A percentile compares a stretch with the other conserved stretches of the same genome.
Conservation (phyloP, 2,888 invertebrate species). For the Pristionchus mayeri region DNA sequence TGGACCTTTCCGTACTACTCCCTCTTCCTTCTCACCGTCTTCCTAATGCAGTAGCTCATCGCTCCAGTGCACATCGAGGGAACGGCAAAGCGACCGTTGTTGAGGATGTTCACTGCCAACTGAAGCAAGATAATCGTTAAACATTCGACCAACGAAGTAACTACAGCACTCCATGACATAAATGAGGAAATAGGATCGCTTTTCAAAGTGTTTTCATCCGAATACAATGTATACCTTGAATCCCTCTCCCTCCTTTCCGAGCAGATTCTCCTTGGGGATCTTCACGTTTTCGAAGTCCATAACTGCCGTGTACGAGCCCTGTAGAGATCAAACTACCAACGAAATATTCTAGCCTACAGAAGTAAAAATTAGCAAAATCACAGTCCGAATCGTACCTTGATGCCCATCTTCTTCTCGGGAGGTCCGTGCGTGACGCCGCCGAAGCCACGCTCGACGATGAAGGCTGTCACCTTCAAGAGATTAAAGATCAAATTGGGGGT, state of each 20-base stretch:
- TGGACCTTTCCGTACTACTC: too few relatives aligned
- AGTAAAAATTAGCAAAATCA: neutral
- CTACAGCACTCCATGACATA: too few relatives aligned
- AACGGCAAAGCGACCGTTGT: slow-evolving; percentile 97
- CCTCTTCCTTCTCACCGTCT: slow-evolving; percentile 81
- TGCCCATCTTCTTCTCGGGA: slow-evolving; percentile 99
- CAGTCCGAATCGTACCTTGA: slow-evolving; percentile 81
- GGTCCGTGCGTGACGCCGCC: slow-evolving; percentile 92
- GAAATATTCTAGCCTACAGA: neutral
- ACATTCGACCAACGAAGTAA: too few relatives aligned
- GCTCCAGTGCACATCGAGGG: slow-evolving; percentile 93
- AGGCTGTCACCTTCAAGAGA: slow-evolving; percentile 85
- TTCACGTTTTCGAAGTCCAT: slow-evolving; percentile 93
- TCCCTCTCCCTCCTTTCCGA: slow-evolving; percentile 91
- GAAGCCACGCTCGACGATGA: slow-evolving; percentile 94
- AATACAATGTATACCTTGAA: slow-evolving; percentile 83
- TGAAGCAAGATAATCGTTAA: too few relatives aligned
- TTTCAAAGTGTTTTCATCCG: neutral
- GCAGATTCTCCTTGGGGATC: slow-evolving; percentile 87
- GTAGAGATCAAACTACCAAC: neutral
- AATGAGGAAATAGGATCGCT: neutral
- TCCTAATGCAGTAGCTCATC: slow-evolving; percentile 88
- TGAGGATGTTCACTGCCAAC: slow-evolving; percentile 94
- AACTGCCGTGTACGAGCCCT: slow-evolving; percentile 91
- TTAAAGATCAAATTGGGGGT: slow-evolving; percentile 79